phyloP scores from a whole-genome alignment of 2,888 invertebrate genomes.

The Metacarcinus magister region DNA sequence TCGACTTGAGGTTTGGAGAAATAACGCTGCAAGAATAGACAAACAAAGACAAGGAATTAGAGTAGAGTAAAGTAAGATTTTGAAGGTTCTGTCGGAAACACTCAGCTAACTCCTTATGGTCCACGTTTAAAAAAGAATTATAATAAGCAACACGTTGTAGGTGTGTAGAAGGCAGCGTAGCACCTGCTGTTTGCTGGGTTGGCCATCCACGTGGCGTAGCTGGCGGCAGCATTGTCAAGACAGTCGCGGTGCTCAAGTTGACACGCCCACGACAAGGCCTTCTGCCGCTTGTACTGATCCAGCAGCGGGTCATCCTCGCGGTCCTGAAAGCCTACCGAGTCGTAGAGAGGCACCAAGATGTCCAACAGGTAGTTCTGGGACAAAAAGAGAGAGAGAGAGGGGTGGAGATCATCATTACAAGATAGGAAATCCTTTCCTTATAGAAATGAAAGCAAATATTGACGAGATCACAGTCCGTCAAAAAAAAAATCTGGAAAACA shows the following conservation, averaged over 20 bases:
- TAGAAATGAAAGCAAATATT: too few species aligned
- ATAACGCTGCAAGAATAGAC: conserved; percentile 85
- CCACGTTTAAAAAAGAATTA: not conserved
- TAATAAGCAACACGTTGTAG: not conserved
- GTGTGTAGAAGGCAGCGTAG: not conserved
- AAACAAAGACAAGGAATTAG: not conserved
- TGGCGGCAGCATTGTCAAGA: conserved; percentile 89
- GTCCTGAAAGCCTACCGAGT: conserved; percentile 90
- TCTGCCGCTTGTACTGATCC: conserved; percentile 89
- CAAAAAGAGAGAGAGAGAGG: not conserved
- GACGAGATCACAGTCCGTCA: not conserved
- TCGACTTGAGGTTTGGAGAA: conserved; percentile 89
- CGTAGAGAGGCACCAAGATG: conserved; percentile 89
- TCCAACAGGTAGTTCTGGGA: conserved; percentile 88
- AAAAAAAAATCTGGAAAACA: not conserved
- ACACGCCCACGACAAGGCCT: conserved; percentile 91
- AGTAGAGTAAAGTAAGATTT: not conserved
- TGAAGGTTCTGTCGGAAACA: not conserved
- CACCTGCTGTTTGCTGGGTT: conserved; percentile 65
- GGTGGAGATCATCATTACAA: not conserved
- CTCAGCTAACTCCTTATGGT: not conserved
- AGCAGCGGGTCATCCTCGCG: conserved; percentile 88
- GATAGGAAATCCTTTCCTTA: too few species aligned
- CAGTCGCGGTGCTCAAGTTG: conserved; percentile 90
- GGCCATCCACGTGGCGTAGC: conserved; percentile 90